Conservation (phyloP, 2,888 invertebrate genomes). For the Monopis laevigella region DNA sequence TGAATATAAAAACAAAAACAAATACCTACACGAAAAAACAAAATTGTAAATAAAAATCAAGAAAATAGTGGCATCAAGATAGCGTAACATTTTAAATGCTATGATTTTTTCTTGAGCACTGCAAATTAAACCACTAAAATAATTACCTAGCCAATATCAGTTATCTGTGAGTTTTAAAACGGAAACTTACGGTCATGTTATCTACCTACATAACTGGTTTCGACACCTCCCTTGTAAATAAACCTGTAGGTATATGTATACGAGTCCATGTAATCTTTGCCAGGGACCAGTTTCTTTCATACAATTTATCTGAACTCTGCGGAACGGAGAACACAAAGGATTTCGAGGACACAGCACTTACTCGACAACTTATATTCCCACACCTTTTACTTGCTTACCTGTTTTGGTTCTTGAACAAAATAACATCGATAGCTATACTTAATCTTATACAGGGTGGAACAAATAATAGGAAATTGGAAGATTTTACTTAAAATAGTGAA, state of each 20-base stretch:
- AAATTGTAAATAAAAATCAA: constrained; percentile 28
- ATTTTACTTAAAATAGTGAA: no score
- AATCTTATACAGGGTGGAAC: no score
- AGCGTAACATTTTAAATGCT: constrained; percentile 20
- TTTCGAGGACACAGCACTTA: constrained; percentile 32
- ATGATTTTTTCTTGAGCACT: constrained; percentile 35
- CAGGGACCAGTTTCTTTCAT: constrained; percentile 26
- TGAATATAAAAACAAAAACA: no score
- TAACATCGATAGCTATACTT: no score
- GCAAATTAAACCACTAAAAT: constrained; percentile 56
- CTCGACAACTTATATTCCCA: constrained; percentile 40
- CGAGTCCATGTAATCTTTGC: neutral
- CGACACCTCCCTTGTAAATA: neutral
- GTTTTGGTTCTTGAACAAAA: no score
- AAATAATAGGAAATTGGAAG: no score
- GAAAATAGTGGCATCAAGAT: neutral
- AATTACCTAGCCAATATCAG: constrained; percentile 43
- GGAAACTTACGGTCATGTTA: constrained; percentile 27
- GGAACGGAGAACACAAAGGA: constrained; percentile 23
- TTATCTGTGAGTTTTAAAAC: constrained; percentile 31
- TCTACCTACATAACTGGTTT: constrained; percentile 44
- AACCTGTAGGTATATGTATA: no score
- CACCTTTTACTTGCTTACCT: constrained; percentile 33
- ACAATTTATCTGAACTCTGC: constrained; percentile 41
- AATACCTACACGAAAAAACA: no score